Base-by-base conservation (phyloP, 1,140 invertebrate genomes). In the Heliconius hewitsoni region DNA sequence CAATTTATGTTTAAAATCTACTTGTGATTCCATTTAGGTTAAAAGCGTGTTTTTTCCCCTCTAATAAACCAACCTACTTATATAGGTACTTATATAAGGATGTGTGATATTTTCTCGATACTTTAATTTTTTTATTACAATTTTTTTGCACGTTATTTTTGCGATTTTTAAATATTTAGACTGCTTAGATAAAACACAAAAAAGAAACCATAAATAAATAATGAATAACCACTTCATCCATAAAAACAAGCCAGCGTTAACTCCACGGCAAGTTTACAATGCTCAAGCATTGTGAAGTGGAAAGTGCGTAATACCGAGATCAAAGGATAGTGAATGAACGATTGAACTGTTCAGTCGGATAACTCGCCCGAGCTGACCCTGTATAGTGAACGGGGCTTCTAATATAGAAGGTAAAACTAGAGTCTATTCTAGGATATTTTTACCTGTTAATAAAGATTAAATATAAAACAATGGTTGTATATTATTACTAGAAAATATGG, bases 261-360 rank as follows among this genome's bases (percentile, higher is more conserved):
- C 73, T 81, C 76, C 80, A 37, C 74, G 76, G 73, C 60, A 55
- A 74, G 80, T 78, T 81, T 81, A 78, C 76, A 81, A 78, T 81
- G 80, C 76, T 81, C 80, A 81, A 85, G 83, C 82, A 86, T 82
- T 84, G 89, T 87, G 78, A 81, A 84, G 82, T 81, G 86, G 82
- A 84, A 84, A 84, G 84, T 86, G 86, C 86, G 86, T 86, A 84
- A 78, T 86, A 89, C 84, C 82, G 78, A 80, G 73, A 90, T 92
- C 90, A 92, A 92, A 92, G 89, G 87, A 86, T 72, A 87, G 75
- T 85, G 89, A 89, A 83, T 83, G 87, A 89, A 86, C 84, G 87
- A 81, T 78, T 86, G 88, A 86, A 76, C 85, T 84, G 80, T 71
- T 81, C 73, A 73, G 71, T 74, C 71, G 88, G 89, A 89, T 87